Conservation (phyloP, 2,888 invertebrate species). For the Escarpia spicata region DNA sequence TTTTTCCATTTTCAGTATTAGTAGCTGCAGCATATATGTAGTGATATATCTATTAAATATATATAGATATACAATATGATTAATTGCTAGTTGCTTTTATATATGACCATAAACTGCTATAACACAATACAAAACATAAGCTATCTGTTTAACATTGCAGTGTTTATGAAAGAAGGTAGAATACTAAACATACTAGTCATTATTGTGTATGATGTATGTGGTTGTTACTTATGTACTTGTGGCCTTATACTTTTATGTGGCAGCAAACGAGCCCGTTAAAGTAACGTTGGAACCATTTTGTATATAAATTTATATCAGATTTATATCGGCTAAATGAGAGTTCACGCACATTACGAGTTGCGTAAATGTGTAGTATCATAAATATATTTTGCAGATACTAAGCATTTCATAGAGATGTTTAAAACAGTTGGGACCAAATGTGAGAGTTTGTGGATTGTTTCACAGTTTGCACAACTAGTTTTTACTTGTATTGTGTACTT, state of each 20-base stretch:
- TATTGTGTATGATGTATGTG: background rate
- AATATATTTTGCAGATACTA: background rate
- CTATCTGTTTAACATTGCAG: background rate
- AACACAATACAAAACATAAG: background rate
- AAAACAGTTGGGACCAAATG: background rate
- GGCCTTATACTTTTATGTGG: background rate
- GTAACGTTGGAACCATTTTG: background rate
- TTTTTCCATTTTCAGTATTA: slow-evolving; percentile 13
- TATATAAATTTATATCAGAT: background rate
- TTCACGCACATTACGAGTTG: background rate
- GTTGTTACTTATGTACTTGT: slow-evolving; percentile 3
- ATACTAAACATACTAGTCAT: background rate
- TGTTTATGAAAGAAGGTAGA: background rate
- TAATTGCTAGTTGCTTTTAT: background rate
- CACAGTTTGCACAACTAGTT: background rate
- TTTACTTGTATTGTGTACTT: slow-evolving; percentile 2
- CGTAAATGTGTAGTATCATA: background rate
- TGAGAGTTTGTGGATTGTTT: background rate
- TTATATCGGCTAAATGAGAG: background rate
- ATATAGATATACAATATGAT: background rate
- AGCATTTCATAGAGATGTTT: background rate
- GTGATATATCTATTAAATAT: background rate
- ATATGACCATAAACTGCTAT: background rate
- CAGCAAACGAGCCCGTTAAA: background rate
- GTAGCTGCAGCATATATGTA: background rate